Conservation (phyloP, 2,797 vertebrate species). For the Hylomyscus alleni region DNA sequence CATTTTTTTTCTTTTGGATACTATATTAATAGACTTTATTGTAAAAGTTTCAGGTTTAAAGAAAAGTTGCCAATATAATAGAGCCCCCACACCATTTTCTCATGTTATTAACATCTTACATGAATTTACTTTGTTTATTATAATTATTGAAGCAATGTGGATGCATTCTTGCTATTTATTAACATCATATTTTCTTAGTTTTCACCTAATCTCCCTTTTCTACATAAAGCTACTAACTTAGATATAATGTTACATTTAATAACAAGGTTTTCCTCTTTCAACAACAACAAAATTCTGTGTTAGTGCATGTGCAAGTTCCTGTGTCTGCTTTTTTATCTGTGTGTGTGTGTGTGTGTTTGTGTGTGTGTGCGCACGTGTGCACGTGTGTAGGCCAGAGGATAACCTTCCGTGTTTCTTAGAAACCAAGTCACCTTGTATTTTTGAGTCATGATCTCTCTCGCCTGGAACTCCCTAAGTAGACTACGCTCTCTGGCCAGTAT, state of each 20-base stretch:
- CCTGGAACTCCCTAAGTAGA: background rate
- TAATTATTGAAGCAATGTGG: background rate
- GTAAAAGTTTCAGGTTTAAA: conserved; percentile 21
- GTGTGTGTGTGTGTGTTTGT: background rate
- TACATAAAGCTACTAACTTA: background rate
- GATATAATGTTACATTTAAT: background rate
- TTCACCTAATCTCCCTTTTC: background rate
- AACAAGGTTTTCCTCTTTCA: background rate
- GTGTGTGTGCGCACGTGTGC: background rate
- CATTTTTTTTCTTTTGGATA: background rate
- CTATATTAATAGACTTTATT: background rate
- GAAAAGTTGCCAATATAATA: conserved; percentile 2
- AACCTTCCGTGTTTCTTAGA: background rate
- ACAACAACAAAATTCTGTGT: background rate
- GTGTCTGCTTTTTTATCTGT: background rate
- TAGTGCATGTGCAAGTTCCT: background rate
- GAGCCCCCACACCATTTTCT: background rate
- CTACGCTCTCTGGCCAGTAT: background rate
- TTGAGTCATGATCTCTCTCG: background rate
- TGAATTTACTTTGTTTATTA: background rate
- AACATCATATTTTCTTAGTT: background rate
- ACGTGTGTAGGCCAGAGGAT: background rate
- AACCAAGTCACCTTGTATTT: background rate
- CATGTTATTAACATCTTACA: background rate
- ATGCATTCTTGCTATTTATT: background rate